Percentiles rank a stretch among this genome's conserved stretches.
These are phyloP conservation scores for Nothobranchius kuhntae DNA, from an alignment of 2,113 vertebrate genomes.

Conservation along the genomic window DNA sequence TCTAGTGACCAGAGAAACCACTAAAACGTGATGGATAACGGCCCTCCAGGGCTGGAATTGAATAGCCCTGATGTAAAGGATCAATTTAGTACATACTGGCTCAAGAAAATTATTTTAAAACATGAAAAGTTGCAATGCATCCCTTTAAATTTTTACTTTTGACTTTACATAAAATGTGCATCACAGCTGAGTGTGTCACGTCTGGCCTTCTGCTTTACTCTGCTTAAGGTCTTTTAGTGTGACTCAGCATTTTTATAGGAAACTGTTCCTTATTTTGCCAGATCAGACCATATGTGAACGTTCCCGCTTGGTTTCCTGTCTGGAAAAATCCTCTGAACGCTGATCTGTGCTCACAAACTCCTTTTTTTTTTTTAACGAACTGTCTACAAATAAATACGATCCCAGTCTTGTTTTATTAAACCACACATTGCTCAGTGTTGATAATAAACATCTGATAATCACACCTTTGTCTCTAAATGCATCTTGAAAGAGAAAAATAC, in stretches of 20 bases:
- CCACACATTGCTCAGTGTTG: not conserved
- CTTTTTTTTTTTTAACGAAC: not conserved
- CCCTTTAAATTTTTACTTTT: too few relatives aligned
- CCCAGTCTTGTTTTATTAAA: not conserved
- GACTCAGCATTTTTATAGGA: constrained; percentile 62
- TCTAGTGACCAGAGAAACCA: too few relatives aligned
- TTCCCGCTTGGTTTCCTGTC: constrained; percentile 3
- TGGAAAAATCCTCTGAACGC: not conserved
- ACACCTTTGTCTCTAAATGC: not conserved
- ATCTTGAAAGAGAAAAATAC: not conserved
- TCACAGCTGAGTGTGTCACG: not conserved
- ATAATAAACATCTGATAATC: not conserved
- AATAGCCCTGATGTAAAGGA: too few relatives aligned
- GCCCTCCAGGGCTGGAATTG: too few relatives aligned
- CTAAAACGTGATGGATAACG: too few relatives aligned
- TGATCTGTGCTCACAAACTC: not conserved
- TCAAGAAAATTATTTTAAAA: too few relatives aligned
- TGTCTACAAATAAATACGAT: not conserved
- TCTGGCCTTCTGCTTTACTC: not conserved
- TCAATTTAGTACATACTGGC: too few relatives aligned
- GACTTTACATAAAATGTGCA: not conserved
- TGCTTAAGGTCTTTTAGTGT: constrained; percentile 21
- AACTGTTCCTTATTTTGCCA: constrained; percentile 58
- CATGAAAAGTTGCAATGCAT: too few relatives aligned
- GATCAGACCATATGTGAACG: constrained; percentile 15